A percentile compares a stretch with the other conserved stretches of the same genome.
These are phyloP conservation scores for Larimichthys polyactis DNA, from an alignment of 2,113 vertebrate species.

Conservation along the genomic window DNA sequence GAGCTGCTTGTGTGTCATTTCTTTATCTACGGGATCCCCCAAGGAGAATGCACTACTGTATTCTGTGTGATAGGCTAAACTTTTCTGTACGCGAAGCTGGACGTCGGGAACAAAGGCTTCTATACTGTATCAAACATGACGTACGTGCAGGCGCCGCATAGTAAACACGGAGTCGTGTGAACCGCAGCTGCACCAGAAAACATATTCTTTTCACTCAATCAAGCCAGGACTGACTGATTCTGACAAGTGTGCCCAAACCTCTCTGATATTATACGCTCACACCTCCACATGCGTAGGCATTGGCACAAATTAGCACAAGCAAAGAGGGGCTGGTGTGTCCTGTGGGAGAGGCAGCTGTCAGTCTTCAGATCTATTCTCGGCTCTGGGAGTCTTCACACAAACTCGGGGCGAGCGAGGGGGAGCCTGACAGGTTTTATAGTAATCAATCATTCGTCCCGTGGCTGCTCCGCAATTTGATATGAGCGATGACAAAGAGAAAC, in stretches of 20 bases:
- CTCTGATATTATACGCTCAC: slow-evolving; percentile 55
- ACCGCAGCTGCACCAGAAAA: slow-evolving; percentile 26
- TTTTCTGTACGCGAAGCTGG: slow-evolving; percentile 3
- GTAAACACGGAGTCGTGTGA: slow-evolving; percentile 15
- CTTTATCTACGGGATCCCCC: slow-evolving; percentile 46
- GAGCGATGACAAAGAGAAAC: slow-evolving; percentile 23
- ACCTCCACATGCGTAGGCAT: slow-evolving; percentile 65
- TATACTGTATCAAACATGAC: background rate
- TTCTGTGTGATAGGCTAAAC: slow-evolving; percentile 1
- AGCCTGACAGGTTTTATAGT: slow-evolving; percentile 65
- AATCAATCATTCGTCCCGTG: slow-evolving; percentile 68
- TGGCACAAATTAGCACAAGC: slow-evolving; percentile 74
- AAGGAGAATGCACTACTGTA: slow-evolving; percentile 19
- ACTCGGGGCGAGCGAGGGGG: slow-evolving; percentile 7
- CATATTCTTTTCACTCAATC: slow-evolving; percentile 54
- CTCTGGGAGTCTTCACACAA: slow-evolving; percentile 49
- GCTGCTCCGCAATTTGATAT: slow-evolving; percentile 45
- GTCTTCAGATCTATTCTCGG: slow-evolving; percentile 78
- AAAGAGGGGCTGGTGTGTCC: slow-evolving; percentile 51
- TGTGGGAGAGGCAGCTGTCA: slow-evolving; percentile 77
- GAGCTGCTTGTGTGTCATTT: slow-evolving; percentile 60
- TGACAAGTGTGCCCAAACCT: slow-evolving; percentile 60
- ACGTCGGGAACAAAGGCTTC: slow-evolving; percentile 10
- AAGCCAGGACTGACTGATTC: slow-evolving; percentile 31
- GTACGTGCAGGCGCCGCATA: background rate